Percentiles rank a stretch among this genome's conserved stretches.
Evolutionary conservation across 2,113 vertebrate genomes (phyloP).

Genomic region (Mungos mungo): DNA sequence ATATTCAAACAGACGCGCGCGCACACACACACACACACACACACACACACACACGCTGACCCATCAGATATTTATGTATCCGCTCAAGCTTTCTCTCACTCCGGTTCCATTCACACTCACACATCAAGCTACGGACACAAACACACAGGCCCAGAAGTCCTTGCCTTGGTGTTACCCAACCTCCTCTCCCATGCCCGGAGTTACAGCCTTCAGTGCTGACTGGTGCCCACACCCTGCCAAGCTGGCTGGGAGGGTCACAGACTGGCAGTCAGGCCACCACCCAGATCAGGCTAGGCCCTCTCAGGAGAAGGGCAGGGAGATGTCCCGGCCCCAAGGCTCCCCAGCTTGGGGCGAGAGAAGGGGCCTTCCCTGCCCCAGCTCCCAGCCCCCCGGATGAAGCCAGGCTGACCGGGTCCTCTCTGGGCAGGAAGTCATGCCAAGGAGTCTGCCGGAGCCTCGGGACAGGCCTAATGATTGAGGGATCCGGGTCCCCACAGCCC

Average conservation of each 20-base stretch:
- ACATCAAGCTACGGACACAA: background rate
- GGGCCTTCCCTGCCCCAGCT: background rate
- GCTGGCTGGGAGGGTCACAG: constrained; percentile 71
- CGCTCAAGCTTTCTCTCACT: background rate
- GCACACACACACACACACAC: too few relatives aligned
- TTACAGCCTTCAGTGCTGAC: constrained; percentile 40
- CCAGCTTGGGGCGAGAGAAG: background rate
- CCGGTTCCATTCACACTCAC: background rate
- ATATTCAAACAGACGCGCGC: background rate
- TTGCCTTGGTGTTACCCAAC: background rate
- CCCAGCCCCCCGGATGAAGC: background rate
- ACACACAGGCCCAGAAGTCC: background rate
- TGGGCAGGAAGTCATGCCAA: background rate
- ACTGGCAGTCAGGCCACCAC: constrained; percentile 36
- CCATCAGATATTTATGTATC: background rate
- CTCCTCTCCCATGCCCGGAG: background rate
- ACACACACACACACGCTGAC: background rate
- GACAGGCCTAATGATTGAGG: background rate
- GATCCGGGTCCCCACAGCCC: background rate
- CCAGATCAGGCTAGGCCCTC: constrained; percentile 18
- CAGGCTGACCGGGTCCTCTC: background rate
- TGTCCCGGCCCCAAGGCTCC: background rate
- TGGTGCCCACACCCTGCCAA: constrained; percentile 75
- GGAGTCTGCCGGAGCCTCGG: background rate
- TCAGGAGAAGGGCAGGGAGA: background rate